Conservation (phyloP, 1,140 invertebrate genomes). For the Uloborus diversus region DNA sequence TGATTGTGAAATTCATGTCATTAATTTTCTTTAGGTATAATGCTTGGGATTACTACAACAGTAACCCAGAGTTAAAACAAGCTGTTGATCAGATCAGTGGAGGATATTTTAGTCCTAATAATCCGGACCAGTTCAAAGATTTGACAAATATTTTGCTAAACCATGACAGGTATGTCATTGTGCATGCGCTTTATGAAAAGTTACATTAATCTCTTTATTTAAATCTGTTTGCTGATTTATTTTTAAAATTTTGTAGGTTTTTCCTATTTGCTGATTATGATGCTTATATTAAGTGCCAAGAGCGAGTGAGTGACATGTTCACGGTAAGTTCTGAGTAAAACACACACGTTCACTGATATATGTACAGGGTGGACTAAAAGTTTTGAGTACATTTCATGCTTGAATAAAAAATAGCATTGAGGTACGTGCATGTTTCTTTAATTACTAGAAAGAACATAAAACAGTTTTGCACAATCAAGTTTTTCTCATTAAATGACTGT, state of each 20-base stretch:
- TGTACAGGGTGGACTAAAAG: no score
- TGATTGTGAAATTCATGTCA: background rate
- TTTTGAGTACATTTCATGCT: no score
- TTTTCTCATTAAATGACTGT: no score
- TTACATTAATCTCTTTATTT: background rate
- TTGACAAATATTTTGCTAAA: constrained; percentile 90
- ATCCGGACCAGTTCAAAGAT: constrained; percentile 90
- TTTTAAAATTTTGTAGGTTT: constrained; percentile 70
- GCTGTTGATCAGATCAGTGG: constrained; percentile 95
- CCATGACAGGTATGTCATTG: constrained; percentile 76
- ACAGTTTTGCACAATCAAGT: no score
- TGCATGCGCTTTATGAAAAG: background rate
- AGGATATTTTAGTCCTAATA: constrained; percentile 95
- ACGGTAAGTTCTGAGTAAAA: constrained; percentile 48
- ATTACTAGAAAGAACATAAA: no score
- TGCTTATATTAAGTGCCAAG: constrained; percentile 92
- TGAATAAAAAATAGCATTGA: no score
- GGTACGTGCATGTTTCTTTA: no score
- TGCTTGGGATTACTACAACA: constrained; percentile 91
- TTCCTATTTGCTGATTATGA: constrained; percentile 94
- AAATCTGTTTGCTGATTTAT: background rate
- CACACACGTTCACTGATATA: no score
- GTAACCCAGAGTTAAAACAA: constrained; percentile 88
- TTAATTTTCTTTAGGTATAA: constrained; percentile 74
- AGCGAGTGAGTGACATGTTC: constrained; percentile 78